Conservation (phyloP, 2,797 vertebrate genomes). For the Falco biarmicus region DNA sequence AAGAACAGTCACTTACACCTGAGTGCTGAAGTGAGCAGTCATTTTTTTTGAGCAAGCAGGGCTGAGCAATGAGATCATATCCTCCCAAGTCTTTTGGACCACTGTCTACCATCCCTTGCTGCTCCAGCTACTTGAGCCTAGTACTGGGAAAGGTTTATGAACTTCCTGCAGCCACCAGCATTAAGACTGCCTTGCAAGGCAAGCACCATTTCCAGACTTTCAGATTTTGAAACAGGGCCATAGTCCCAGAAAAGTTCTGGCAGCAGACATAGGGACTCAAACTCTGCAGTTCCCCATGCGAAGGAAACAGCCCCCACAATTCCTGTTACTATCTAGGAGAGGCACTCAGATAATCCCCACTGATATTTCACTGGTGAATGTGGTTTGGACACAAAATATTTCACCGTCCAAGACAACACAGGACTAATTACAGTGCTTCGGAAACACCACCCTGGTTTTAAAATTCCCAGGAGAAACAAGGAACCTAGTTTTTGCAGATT, state of each 20-base stretch:
- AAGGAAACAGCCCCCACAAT: not conserved
- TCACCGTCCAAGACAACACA: not conserved
- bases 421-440: not conserved
- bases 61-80: not conserved
- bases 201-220: not conserved
- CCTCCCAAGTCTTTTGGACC: not conserved
- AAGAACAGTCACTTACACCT: not conserved
- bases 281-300: not conserved
- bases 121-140: not conserved
- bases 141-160: not conserved
- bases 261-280: not conserved
- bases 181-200: not conserved
- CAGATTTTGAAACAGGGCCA: not conserved
- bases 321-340: not conserved
- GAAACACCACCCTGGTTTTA: not conserved
- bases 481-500: not conserved
- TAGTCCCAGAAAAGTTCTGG: not conserved
- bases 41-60: not conserved
- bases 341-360: not conserved
- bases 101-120: not conserved
- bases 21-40: fast-evolving
- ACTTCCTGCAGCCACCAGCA: not conserved
- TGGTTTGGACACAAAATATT: not conserved
- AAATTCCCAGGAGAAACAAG: not conserved
- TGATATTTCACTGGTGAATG: not conserved